phyloP scores from a whole-genome alignment of 2,113 vertebrate genomes.

The Nanorana parkeri region DNA sequence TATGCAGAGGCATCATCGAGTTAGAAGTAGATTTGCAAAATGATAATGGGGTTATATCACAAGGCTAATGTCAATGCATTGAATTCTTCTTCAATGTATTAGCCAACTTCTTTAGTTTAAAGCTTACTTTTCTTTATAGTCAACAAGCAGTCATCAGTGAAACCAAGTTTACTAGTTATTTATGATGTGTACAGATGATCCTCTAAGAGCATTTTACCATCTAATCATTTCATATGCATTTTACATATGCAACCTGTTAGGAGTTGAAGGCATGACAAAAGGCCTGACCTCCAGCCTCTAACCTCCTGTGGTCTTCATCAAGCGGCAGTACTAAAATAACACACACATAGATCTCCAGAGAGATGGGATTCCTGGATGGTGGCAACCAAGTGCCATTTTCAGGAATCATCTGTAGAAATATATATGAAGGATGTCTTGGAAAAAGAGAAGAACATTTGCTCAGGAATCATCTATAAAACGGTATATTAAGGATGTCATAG shows the following conservation, averaged over 20 bases:
- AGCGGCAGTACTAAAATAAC: constrained; percentile 14
- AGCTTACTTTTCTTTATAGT: no score
- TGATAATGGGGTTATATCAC: no score
- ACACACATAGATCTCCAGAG: background rate
- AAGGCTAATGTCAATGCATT: no score
- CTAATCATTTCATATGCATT: background rate
- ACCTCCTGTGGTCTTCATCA: constrained; percentile 42
- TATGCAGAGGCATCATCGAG: no score
- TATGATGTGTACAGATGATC: background rate
- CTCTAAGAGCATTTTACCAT: constrained; percentile 7
- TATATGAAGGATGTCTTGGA: background rate
- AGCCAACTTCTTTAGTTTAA: no score
- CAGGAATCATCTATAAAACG: background rate
- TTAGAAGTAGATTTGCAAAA: no score
- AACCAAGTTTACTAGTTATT: background rate
- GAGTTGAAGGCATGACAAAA: constrained; percentile 31
- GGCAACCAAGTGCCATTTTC: background rate
- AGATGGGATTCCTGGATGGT: background rate
- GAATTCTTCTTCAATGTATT: no score
- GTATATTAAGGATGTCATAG: background rate
- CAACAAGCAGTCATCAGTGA: background rate
- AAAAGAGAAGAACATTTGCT: no score
- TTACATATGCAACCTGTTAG: constrained; percentile 41
- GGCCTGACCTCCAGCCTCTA: constrained; percentile 16
- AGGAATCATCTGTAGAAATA: background rate